Percentiles rank a stretch among this genome's conserved stretches.
These are phyloP conservation scores for Amphilophus citrinellus DNA, from an alignment of 2,113 vertebrate genomes.

Conservation along the genomic window DNA sequence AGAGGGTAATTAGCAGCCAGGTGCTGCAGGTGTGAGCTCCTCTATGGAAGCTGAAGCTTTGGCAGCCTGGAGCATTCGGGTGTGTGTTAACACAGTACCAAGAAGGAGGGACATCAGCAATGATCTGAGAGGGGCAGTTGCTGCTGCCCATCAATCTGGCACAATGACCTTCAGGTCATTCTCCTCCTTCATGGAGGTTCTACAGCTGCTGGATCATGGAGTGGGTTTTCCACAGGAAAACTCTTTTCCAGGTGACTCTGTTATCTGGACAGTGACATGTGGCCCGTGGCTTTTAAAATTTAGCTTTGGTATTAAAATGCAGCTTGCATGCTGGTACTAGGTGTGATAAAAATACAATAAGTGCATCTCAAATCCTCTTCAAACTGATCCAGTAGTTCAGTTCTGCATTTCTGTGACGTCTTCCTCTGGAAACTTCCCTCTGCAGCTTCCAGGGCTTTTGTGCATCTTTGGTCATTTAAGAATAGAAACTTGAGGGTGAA, in stretches of 20 bases:
- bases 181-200: too few species aligned
- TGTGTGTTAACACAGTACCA: too few species aligned
- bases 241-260: too few species aligned
- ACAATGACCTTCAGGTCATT: too few species aligned
- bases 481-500: neutral
- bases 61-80: too few species aligned
- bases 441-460: neutral
- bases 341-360: accelerated
- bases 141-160: too few species aligned
- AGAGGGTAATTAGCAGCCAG: too few species aligned
- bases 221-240: neutral
- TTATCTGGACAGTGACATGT: neutral
- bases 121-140: too few species aligned
- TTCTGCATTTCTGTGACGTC: neutral
- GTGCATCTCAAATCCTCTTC: neutral
- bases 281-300: neutral
- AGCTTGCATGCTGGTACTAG: neutral
- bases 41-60: too few species aligned
- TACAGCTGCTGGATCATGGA: neutral
- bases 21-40: too few species aligned
- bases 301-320: neutral
- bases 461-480: conserved; percentile 1
- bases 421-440: neutral
- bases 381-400: neutral
- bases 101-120: too few species aligned